phyloP scores from a whole-genome alignment of 2,888 invertebrate species.

The Myopa tessellatipennis region DNA sequence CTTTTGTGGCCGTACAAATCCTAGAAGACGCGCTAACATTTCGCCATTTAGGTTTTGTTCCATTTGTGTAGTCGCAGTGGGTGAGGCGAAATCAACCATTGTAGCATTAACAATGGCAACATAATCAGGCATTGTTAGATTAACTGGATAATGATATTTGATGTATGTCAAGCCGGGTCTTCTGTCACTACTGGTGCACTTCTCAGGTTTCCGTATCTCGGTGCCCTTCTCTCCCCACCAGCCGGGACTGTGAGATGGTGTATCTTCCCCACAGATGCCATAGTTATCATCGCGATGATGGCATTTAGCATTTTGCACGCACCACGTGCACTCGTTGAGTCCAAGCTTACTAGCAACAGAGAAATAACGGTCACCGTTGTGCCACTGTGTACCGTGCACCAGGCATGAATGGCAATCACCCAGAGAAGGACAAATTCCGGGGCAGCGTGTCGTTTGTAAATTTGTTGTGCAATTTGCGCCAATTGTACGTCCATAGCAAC shows the following conservation, averaged over 20 bases:
- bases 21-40: slow-evolving; percentile 80
- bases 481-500: slow-evolving; percentile 85
- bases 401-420: slow-evolving; percentile 92
- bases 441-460: slow-evolving; percentile 86
- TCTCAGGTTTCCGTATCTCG: slow-evolving; percentile 78
- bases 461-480: slow-evolving; percentile 92
- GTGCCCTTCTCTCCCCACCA: slow-evolving; percentile 92
- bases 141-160: slow-evolving; percentile 87
- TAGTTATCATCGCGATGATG: slow-evolving; percentile 83
- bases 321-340: slow-evolving; percentile 89
- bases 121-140: slow-evolving; percentile 88
- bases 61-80: slow-evolving; percentile 76
- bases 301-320: slow-evolving; percentile 91
- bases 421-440: slow-evolving; percentile 89
- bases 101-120: slow-evolving; percentile 89
- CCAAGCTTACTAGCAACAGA: slow-evolving; percentile 83
- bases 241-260: slow-evolving; percentile 82
- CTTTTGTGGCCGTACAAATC: slow-evolving; percentile 84
- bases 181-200: slow-evolving; percentile 82
- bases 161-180: slow-evolving; percentile 90
- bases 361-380: slow-evolving; percentile 54
- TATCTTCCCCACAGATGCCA: slow-evolving; percentile 88
- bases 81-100: slow-evolving; percentile 82
- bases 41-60: slow-evolving; percentile 79
- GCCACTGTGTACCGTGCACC: slow-evolving; percentile 73